Percentiles rank a stretch among this genome's conserved stretches.
Conservation (phyloP, 2,888 invertebrate genomes). For the Lottia scabra region DNA sequence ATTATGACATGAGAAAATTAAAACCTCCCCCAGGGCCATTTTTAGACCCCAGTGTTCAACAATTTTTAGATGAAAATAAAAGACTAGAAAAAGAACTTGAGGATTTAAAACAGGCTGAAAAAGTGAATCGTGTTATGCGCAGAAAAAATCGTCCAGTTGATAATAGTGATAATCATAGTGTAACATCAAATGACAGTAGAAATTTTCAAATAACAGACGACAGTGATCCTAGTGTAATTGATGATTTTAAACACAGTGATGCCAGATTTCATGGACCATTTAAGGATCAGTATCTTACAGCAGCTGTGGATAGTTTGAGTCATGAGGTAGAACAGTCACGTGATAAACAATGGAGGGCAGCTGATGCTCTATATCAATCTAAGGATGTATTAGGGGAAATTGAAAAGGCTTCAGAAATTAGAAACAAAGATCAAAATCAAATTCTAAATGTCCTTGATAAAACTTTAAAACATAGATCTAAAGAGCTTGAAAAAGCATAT, state of each 20-base stretch:
- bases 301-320: slow-evolving; percentile 27
- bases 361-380: slow-evolving; percentile 45
- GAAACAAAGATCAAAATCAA: slow-evolving; percentile 41
- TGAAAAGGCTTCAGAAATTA: slow-evolving; percentile 46
- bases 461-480: neutral
- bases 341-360: slow-evolving; percentile 42
- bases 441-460: slow-evolving; percentile 15
- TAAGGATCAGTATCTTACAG: slow-evolving; percentile 13
- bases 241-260: neutral
- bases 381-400: slow-evolving; percentile 44
- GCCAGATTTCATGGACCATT: neutral
- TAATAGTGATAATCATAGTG: neutral
- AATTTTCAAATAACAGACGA: neutral
- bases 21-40: slow-evolving; percentile 11
- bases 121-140: slow-evolving; percentile 37
- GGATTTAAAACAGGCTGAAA: slow-evolving; percentile 47
- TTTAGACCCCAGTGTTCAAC: slow-evolving; percentile 41
- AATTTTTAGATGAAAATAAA: slow-evolving; percentile 46
- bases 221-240: neutral
- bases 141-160: neutral
- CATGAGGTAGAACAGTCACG: slow-evolving; percentile 41
- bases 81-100: slow-evolving; percentile 47
- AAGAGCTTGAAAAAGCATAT: neutral
- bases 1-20: slow-evolving; percentile 3
- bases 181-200: neutral